Evolutionary conservation across 2,113 vertebrate genomes (phyloP), one percentile per base, ranked within the genome.

Genomic region (Perognathus longimembris): DNA sequence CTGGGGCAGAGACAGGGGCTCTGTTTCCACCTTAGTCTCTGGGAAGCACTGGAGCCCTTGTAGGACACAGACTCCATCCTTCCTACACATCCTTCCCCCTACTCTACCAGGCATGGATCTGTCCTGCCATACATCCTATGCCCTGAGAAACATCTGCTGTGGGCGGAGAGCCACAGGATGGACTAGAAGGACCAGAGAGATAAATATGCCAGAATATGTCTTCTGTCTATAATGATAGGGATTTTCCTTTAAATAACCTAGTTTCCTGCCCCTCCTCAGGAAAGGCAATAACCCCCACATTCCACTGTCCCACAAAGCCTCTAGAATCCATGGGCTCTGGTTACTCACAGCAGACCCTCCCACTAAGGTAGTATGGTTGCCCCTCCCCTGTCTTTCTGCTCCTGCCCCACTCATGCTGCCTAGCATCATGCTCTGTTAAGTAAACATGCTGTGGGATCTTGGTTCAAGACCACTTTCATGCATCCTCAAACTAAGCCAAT

Each of bases 21-120:
- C 42, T 71, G 26, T 64, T 64, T 64, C 63, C 54, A n/a, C 34
- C 91, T 85, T 85, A 40, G 71, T 2, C 9, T 24, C 24, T 38
- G 6, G 24, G 42, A 59, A 78, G 74, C 32, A 71, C 20, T 10
- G 14, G 30, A 73, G 36, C 18, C 85, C 61, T 34, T n/a, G 14
- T 15, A 50, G 15, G 50, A 82, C 28, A 17, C n/a, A 59, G 15
- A 30, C 11, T 42, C 66, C 36, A 59, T 38, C 45, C 24, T 59
- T n/a, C 34, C 30, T 89, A 71, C 32, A 61, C 28, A 32, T 42
- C 12, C 0, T 71, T 36, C 20, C 42, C 14, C 17, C 36, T 21
- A 0, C 32, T 34, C 40, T 22, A 40, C 20, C 0, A 1, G 50
- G 28, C 78, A 14, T 8, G 17, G 26, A 45, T 2, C 1, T 0